Percentiles rank a stretch among this genome's conserved stretches.
These are phyloP conservation scores for Ammospiza nelsoni DNA, from an alignment of 2,113 vertebrate species.

Conservation along the genomic window DNA sequence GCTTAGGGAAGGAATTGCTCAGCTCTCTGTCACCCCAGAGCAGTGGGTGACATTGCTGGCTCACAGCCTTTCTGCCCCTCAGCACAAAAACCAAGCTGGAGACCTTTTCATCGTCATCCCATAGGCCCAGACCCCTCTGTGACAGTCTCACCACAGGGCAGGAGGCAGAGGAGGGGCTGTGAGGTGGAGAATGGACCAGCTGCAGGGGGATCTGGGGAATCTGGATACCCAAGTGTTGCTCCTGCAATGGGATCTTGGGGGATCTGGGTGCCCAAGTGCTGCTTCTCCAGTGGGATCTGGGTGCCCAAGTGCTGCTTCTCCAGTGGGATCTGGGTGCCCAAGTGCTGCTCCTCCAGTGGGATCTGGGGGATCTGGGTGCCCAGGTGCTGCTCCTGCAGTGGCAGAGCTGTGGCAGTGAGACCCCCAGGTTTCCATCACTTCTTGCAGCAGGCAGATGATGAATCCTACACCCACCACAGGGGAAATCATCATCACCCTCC, in stretches of 20 bases:
- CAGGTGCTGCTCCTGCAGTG: neutral
- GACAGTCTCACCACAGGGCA: neutral
- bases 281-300: neutral
- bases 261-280: neutral
- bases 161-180: neutral
- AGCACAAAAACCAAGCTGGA: neutral
- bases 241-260: neutral
- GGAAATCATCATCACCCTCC: neutral
- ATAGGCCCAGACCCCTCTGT: neutral
- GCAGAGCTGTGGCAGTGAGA: neutral
- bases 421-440: neutral
- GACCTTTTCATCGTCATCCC: neutral
- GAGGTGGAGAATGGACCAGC: neutral
- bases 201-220: neutral
- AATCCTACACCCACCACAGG: neutral
- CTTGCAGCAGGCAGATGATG: neutral
- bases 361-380: neutral
- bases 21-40: neutral
- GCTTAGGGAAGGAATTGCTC: neutral
- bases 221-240: neutral
- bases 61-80: neutral
- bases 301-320: neutral
- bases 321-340: neutral
- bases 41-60: neutral
- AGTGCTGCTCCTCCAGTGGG: no score